These are phyloP conservation scores for Athetis lepigone DNA, from an alignment of 2,888 invertebrate species.

Conservation along the genomic window DNA sequence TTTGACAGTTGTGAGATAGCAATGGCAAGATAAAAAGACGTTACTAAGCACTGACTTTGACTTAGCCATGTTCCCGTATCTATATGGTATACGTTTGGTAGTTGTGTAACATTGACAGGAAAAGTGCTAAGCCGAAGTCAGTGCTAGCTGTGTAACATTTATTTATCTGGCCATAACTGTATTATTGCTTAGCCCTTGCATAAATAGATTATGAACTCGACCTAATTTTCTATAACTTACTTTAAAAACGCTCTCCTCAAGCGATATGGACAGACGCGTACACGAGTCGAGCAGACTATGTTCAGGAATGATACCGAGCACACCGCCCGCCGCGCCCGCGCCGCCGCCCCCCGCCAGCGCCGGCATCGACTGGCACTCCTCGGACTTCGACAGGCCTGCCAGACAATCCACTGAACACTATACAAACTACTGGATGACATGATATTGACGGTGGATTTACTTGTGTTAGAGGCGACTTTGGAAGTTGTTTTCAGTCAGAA, in stretches of 20 bases:
- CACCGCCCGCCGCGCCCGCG: slow-evolving; percentile 89
- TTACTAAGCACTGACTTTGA: too few species aligned
- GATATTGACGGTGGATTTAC: neutral
- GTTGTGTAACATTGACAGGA: too few species aligned
- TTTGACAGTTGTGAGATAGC: too few species aligned
- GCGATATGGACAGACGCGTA: slow-evolving; percentile 96
- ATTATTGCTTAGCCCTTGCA: too few species aligned
- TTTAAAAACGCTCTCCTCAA: slow-evolving; percentile 93
- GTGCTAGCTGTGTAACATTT: too few species aligned
- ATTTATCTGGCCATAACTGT: too few species aligned
- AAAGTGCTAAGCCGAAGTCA: too few species aligned
- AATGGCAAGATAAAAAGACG: too few species aligned
- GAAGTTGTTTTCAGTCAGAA: neutral
- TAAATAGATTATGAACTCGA: too few species aligned
- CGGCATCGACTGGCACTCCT: slow-evolving; percentile 97
- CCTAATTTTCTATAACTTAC: slow-evolving; percentile 63
- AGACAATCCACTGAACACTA: slow-evolving; percentile 40
- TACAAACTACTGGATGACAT: slow-evolving; percentile 39
- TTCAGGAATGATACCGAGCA: slow-evolving; percentile 95
- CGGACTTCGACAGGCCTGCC: slow-evolving; percentile 94
- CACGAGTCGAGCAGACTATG: slow-evolving; percentile 96
- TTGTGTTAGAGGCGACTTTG: neutral
- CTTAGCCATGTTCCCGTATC: too few species aligned
- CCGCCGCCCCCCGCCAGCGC: slow-evolving; percentile 94
- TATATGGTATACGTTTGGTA: too few species aligned